These are phyloP conservation scores for Garra rufa DNA, from an alignment of 2,113 vertebrate genomes.

Conservation along the genomic window DNA sequence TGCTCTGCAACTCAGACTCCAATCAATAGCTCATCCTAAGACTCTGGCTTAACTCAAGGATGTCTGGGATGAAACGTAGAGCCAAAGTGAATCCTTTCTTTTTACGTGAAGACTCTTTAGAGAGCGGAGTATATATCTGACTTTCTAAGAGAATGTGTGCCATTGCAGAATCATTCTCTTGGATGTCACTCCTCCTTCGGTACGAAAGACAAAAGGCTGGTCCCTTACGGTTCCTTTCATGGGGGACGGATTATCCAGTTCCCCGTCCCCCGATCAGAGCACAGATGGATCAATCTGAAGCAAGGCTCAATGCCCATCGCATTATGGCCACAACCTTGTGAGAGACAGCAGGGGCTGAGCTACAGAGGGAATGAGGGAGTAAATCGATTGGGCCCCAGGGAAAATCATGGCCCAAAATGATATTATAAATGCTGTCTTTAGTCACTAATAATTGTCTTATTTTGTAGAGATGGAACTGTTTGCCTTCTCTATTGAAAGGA, in stretches of 20 bases:
- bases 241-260: conserved; percentile 46
- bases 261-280: conserved; percentile 46
- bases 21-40: conserved; percentile 65
- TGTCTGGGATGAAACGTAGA: conserved; percentile 59
- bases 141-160: conserved; percentile 18
- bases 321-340: conserved; percentile 25
- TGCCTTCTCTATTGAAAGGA: neutral
- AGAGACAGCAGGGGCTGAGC: conserved; percentile 22
- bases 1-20: neutral
- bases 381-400: neutral
- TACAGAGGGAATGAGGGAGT: neutral
- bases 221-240: conserved; percentile 66
- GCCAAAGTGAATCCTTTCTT: conserved; percentile 55
- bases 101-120: conserved; percentile 44
- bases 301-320: conserved; percentile 55
- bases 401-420: neutral
- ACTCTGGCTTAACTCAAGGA: conserved; percentile 54
- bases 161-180: neutral
- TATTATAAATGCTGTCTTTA: conserved; percentile 4
- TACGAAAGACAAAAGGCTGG: conserved; percentile 62
- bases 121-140: neutral
- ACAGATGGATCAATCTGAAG: conserved; percentile 63
- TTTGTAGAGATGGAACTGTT: neutral
- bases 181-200: conserved; percentile 60
- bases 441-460: neutral